phyloP scores from a whole-genome alignment of 1,140 invertebrate species.

The Scaptomyza graminum region DNA sequence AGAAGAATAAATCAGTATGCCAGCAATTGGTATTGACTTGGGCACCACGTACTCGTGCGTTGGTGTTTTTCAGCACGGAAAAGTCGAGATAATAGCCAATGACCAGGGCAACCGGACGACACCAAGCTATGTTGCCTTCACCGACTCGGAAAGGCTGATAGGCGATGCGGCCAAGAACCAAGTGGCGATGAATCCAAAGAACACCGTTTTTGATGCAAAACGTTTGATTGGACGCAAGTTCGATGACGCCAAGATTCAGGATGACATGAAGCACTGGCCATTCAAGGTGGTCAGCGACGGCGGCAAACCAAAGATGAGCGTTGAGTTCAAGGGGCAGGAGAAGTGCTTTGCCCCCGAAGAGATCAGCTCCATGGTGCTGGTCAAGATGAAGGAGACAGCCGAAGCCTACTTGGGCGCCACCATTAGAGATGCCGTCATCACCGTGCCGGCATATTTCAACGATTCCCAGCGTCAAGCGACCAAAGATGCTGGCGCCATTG shows the following conservation, averaged over 20 bases:
- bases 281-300: constrained; percentile 88
- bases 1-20: constrained; percentile 79
- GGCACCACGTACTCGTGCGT: constrained; percentile 93
- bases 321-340: constrained; percentile 89
- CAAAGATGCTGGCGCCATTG: constrained; percentile 88
- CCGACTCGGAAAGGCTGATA: constrained; percentile 93
- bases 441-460: constrained; percentile 87
- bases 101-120: constrained; percentile 96
- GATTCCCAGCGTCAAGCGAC: constrained; percentile 88
- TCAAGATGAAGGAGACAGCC: constrained; percentile 92
- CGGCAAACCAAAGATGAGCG: constrained; percentile 88
- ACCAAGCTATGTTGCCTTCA: constrained; percentile 96
- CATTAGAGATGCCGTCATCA: constrained; percentile 87
- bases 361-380: constrained; percentile 90
- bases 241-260: constrained; percentile 89
- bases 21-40: constrained; percentile 89
- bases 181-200: constrained; percentile 91
- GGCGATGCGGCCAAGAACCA: constrained; percentile 92
- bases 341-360: constrained; percentile 91
- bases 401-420: constrained; percentile 89
- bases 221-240: constrained; percentile 88
- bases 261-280: constrained; percentile 91
- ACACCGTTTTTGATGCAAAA: constrained; percentile 91
- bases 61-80: constrained; percentile 91
- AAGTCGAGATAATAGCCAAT: constrained; percentile 96